Conservation (phyloP, 2,888 invertebrate species). For the Dasysyrphus albostriatus region DNA sequence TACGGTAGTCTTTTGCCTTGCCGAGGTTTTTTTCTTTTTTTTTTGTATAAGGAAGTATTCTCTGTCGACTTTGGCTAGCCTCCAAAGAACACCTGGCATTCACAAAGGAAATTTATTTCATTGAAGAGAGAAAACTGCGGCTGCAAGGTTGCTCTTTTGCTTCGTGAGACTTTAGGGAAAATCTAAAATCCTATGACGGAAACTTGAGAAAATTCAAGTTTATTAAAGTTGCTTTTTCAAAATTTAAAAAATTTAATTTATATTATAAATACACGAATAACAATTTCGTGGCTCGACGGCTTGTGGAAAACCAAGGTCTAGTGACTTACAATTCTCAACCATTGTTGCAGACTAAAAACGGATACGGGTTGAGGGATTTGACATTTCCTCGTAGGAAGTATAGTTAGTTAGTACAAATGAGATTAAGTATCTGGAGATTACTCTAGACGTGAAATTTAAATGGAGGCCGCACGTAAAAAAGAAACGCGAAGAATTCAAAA, state of each 20-base stretch:
- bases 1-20: slow-evolving; percentile 3
- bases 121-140: slow-evolving; percentile 22
- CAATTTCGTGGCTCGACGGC: no score
- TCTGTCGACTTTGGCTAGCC: slow-evolving; percentile 66
- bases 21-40: slow-evolving; percentile 8
- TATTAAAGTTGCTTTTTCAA: background rate
- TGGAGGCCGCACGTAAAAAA: no score
- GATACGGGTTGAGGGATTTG: no score
- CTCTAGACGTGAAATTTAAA: no score
- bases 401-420: no score
- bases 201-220: background rate
- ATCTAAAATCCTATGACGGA: background rate
- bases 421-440: no score
- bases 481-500: no score
- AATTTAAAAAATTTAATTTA: background rate
- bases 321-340: no score
- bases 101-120: slow-evolving; percentile 72
- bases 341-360: no score
- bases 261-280: background rate
- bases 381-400: no score
- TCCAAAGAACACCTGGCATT: slow-evolving; percentile 70
- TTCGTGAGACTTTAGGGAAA: background rate
- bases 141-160: background rate
- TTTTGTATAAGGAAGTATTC: slow-evolving; percentile 3
- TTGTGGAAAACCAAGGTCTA: no score